Conservation (phyloP, 2,888 invertebrate species). For the Caenorhabditis zanzibari region DNA sequence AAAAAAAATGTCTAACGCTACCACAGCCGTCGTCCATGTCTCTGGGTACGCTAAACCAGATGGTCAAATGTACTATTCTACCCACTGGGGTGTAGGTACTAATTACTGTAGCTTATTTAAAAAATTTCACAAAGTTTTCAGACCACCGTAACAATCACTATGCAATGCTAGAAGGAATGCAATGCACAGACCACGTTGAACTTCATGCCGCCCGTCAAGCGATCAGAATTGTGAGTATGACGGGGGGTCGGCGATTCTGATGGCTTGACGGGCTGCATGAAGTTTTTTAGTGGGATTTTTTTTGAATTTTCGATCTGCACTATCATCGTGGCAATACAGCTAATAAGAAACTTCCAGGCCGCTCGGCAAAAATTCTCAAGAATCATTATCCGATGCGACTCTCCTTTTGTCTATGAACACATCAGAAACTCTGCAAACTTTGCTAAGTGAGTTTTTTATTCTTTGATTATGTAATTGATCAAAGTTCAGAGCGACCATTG, state of each 20-base stretch:
- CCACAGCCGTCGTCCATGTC: neutral
- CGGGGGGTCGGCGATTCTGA: neutral
- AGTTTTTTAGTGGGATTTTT: neutral
- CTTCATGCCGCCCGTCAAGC: neutral
- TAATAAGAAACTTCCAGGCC: too few species aligned
- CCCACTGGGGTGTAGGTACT: neutral
- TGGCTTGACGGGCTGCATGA: neutral
- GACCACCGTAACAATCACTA: neutral
- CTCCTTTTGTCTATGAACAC: neutral
- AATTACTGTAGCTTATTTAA: too few species aligned
- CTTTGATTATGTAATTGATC: neutral
- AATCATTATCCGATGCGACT: neutral
- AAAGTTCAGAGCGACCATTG: neutral
- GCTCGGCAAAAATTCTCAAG: neutral
- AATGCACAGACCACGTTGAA: neutral
- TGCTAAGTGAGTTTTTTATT: neutral
- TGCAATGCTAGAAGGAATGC: neutral
- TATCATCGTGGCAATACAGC: too few species aligned
- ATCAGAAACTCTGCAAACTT: conserved; percentile 8
- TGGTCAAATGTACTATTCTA: neutral
- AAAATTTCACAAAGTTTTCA: too few species aligned
- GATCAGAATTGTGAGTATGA: neutral
- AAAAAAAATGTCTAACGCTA: neutral
- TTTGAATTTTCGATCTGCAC: too few species aligned
- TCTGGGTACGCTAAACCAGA: neutral